Evolutionary conservation across 2,113 vertebrate species (phyloP).

Genomic region (Oenanthe melanoleuca): DNA sequence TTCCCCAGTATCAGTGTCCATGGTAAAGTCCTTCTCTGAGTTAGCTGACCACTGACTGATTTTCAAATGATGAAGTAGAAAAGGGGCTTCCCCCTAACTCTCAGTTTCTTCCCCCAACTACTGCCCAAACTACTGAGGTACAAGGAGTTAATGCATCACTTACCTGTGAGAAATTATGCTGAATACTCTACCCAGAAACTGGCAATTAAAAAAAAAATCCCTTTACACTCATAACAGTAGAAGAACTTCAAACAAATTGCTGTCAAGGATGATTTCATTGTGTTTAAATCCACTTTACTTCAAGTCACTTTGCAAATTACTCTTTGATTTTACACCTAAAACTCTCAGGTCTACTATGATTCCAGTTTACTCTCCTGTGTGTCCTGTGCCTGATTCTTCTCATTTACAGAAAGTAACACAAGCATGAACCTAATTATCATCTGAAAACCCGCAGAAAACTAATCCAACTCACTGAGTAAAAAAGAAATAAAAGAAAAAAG

Average conservation of each 20-base stretch:
- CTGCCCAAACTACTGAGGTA: background rate
- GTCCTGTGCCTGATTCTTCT: background rate
- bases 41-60: background rate
- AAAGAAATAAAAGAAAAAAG: background rate
- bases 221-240: constrained; percentile 59
- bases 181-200: constrained; percentile 45
- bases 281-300: constrained; percentile 32
- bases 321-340: constrained; percentile 38
- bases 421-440: background rate
- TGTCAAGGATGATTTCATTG: constrained; percentile 58
- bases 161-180: constrained; percentile 38
- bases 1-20: background rate
- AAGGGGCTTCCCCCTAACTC: background rate
- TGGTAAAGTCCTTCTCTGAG: background rate
- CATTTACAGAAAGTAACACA: background rate
- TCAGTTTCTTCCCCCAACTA: background rate
- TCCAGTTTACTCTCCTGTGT: background rate
- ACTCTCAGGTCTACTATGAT: background rate
- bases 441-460: background rate
- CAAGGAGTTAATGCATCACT: constrained; percentile 12
- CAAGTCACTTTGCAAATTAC: constrained; percentile 51
- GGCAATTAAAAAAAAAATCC: constrained; percentile 38
- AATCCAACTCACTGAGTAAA: background rate
- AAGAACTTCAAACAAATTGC: constrained; percentile 49
- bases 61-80: background rate